phyloP scores from a whole-genome alignment of 2,113 vertebrate genomes.

The Origma solitaria region DNA sequence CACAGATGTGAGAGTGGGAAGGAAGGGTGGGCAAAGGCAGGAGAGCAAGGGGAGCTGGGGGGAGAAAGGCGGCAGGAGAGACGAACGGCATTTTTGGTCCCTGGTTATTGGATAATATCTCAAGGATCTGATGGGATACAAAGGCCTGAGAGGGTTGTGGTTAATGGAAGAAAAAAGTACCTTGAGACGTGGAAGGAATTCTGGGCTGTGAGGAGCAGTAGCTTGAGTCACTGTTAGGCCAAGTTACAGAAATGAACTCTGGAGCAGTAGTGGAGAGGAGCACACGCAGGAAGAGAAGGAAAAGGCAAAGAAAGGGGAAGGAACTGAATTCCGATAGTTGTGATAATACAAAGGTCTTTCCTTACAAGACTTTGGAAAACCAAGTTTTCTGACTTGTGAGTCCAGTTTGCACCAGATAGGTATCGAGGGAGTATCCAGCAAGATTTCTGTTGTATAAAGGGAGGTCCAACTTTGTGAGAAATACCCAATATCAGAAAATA shows the following conservation, averaged over 20 bases:
- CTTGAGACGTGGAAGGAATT: background rate
- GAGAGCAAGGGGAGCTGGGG: background rate
- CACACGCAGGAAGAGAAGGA: background rate
- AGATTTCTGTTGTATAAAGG: background rate
- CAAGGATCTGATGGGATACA: background rate
- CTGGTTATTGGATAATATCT: background rate
- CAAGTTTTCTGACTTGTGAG: background rate
- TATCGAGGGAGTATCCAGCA: background rate
- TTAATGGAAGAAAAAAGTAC: background rate
- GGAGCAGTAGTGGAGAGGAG: background rate
- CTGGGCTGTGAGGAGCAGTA: background rate
- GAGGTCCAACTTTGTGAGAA: background rate
- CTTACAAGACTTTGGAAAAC: background rate
- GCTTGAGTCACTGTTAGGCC: background rate
- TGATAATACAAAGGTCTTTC: background rate
- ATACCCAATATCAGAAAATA: background rate
- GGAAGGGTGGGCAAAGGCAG: accelerated
- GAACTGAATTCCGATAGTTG: background rate
- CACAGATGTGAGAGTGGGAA: background rate
- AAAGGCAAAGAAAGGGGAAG: background rate
- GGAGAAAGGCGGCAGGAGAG: background rate
- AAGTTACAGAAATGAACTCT: background rate
- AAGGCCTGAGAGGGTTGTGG: background rate
- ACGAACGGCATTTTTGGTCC: background rate
- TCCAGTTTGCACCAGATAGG: background rate